A percentile compares a stretch with the other conserved stretches of the same genome.
These are phyloP conservation scores for Pachliopta kotzebuea DNA, from an alignment of 2,888 invertebrate genomes.

Conservation along the genomic window DNA sequence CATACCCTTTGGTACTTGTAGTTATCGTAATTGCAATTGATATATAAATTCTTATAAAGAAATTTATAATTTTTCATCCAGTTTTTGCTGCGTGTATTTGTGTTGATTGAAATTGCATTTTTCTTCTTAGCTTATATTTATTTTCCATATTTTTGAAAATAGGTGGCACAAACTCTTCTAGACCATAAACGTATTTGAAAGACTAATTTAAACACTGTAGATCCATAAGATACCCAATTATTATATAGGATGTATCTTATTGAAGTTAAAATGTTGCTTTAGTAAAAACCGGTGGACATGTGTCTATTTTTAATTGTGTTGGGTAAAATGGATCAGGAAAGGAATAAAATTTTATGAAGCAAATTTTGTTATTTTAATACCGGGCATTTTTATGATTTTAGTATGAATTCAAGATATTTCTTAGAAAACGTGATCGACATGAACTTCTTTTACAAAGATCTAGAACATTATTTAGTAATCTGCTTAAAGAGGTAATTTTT, in stretches of 20 bases:
- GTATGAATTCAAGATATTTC: slow-evolving; percentile 69
- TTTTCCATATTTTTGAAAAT: not conserved
- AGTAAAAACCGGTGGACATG: no score
- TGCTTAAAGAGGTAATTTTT: slow-evolving; percentile 62
- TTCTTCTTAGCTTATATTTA: not conserved
- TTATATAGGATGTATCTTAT: no score
- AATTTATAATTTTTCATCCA: no score
- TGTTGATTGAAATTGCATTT: not conserved
- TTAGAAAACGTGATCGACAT: slow-evolving; percentile 66
- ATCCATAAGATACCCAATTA: not conserved
- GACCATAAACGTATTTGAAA: not conserved
- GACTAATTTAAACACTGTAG: not conserved
- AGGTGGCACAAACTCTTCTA: no score
- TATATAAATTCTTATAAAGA: no score
- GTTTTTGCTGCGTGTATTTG: not conserved
- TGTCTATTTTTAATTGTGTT: no score
- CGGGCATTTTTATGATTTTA: slow-evolving; percentile 37
- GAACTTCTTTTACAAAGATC: slow-evolving; percentile 69
- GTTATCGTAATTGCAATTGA: no score
- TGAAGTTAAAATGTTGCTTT: no score
- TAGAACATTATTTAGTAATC: slow-evolving; percentile 67
- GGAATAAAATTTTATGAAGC: not conserved
- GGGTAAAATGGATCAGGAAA: no score
- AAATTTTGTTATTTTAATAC: not conserved
- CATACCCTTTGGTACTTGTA: no score